Percentiles rank a stretch among this genome's conserved stretches.
Evolutionary conservation across 2,888 invertebrate genomes (phyloP).

Genomic region (Thecophora atra): DNA sequence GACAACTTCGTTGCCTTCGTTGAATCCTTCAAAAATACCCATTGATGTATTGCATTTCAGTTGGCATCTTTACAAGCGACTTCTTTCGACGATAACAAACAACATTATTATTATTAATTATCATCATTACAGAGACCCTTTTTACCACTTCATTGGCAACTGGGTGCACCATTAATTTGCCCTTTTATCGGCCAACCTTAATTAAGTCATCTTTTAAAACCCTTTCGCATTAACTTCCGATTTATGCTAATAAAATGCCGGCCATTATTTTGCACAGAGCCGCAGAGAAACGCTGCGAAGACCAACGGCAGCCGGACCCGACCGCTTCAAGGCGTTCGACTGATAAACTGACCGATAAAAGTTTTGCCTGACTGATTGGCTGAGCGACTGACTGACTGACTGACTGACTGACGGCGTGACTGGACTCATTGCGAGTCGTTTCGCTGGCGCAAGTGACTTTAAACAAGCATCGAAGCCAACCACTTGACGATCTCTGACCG

Average conservation of each 20-base stretch:
- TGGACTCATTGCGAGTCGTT: background rate
- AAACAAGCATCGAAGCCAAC: no score
- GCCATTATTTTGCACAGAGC: constrained; percentile 11
- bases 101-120: constrained; percentile 1
- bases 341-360: background rate
- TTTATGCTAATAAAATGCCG: constrained; percentile 24
- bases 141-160: background rate
- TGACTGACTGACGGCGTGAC: background rate
- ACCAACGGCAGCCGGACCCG: no score
- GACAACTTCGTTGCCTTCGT: no score
- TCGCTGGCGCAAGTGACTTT: background rate
- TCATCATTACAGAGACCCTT: background rate
- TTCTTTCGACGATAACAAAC: background rate
- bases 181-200: constrained; percentile 16
- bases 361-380: background rate
- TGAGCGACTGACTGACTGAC: background rate
- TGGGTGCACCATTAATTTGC: background rate
- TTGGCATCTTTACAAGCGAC: background rate
- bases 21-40: no score
- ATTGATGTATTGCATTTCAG: no score
- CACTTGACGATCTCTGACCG: no score
- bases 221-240: constrained; percentile 14
- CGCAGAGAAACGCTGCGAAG: background rate
- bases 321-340: background rate
- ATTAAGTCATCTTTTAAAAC: constrained; percentile 13